A percentile compares a stretch with the other conserved stretches of the same genome.
phyloP scores from a whole-genome alignment of 2,113 vertebrate genomes.

The Chionis minor region DNA sequence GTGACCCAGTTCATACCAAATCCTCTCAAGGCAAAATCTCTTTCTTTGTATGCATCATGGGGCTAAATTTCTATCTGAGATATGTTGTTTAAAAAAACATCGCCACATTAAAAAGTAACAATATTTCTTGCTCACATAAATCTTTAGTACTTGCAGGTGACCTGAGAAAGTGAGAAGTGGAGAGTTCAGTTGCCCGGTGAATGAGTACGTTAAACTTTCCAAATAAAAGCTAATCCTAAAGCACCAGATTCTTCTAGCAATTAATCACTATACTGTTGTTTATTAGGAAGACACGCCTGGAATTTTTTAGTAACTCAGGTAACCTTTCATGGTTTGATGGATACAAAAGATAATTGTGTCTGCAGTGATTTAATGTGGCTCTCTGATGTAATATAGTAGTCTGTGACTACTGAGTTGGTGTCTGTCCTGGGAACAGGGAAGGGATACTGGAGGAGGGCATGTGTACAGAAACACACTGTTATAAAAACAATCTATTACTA shows the following conservation, averaged over 20 bases:
- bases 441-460: not conserved
- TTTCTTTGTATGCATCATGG: constrained; percentile 36
- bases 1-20: constrained; percentile 71
- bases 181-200: constrained; percentile 79
- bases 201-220: constrained; percentile 67
- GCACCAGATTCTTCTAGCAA: constrained; percentile 57
- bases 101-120: constrained; percentile 62
- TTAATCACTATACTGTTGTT: constrained; percentile 63
- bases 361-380: constrained; percentile 51
- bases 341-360: constrained; percentile 59
- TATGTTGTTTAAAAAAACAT: constrained; percentile 72
- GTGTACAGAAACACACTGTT: not conserved
- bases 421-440: constrained; percentile 36
- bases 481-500: constrained; percentile 36
- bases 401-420: constrained; percentile 43
- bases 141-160: constrained; percentile 76
- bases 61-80: constrained; percentile 67
- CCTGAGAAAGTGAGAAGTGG: constrained; percentile 75
- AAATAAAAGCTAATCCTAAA: constrained; percentile 73
- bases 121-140: constrained; percentile 78
- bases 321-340: constrained; percentile 66
- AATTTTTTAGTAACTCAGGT: constrained; percentile 71
- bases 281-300: constrained; percentile 67
- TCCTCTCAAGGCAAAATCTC: constrained; percentile 56
- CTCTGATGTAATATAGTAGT: constrained; percentile 44